A percentile compares a stretch with the other conserved stretches of the same genome.
Evolutionary conservation across 2,113 vertebrate species (phyloP).

Genomic region (Furnarius figulus): DNA sequence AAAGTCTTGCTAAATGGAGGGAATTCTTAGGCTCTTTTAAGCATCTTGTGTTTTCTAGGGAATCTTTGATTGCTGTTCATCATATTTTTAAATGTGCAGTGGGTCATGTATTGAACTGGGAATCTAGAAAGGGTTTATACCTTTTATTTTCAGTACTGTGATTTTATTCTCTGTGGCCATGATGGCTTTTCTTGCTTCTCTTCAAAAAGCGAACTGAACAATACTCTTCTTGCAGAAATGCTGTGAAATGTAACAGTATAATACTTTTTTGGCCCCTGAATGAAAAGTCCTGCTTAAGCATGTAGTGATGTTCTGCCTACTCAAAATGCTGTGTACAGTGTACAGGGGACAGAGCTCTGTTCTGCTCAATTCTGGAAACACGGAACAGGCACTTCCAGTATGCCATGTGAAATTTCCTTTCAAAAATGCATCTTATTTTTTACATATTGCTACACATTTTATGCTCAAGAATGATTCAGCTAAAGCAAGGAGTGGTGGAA

Average conservation of each 20-base stretch:
- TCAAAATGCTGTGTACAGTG: neutral
- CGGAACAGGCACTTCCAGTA: neutral
- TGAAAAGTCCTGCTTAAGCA: neutral
- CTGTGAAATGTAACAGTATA: neutral
- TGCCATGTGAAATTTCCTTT: neutral
- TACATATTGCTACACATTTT: neutral
- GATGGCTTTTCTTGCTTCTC: neutral
- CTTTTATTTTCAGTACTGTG: neutral
- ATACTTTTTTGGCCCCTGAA: neutral
- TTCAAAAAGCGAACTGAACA: neutral
- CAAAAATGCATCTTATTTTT: neutral
- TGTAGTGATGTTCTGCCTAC: neutral
- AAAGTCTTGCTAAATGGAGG: neutral
- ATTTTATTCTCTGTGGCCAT: neutral
- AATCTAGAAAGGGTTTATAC: neutral
- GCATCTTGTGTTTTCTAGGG: neutral
- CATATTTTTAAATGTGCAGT: neutral
- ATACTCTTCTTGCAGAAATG: neutral
- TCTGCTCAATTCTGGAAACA: neutral
- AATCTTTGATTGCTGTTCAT: neutral
- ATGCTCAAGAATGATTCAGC: neutral
- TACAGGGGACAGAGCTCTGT: neutral
- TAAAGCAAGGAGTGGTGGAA: neutral
- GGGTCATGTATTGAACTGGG: neutral
- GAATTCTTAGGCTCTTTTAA: neutral